Conservation (phyloP, 2,797 vertebrate genomes). For the Eulemur coronatus region DNA sequence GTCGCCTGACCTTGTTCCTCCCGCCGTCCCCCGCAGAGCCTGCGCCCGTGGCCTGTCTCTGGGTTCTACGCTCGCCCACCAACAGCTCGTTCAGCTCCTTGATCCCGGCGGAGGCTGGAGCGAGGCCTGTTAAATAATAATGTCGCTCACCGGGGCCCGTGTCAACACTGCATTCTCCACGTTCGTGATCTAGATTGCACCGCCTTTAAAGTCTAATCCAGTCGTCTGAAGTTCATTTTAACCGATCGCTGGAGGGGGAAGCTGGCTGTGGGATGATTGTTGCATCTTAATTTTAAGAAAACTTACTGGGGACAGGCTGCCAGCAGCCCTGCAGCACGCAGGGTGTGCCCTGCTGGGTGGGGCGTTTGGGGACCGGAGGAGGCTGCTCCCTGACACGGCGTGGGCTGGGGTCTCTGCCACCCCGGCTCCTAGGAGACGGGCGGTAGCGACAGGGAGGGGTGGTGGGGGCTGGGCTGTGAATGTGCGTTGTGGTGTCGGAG, state of each 20-base stretch:
- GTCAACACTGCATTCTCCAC: conserved; percentile 57
- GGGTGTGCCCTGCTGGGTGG: fast-evolving
- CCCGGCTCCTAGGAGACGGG: fast-evolving
- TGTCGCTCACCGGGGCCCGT: conserved; percentile 56
- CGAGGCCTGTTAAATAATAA: conserved; percentile 63
- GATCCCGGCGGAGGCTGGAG: conserved; percentile 8
- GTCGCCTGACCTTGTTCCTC: not conserved
- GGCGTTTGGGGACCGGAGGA: fast-evolving
- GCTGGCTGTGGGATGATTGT: conserved; percentile 40
- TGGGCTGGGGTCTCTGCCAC: not conserved
- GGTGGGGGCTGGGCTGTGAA: not conserved
- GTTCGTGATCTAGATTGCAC: conserved; percentile 56
- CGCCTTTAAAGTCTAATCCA: conserved; percentile 76
- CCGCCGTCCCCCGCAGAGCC: fast-evolving
- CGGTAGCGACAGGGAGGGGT: fast-evolving
- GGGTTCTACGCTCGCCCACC: not conserved
- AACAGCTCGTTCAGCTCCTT: not conserved
- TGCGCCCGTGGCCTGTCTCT: fast-evolving
- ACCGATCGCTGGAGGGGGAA: conserved; percentile 62
- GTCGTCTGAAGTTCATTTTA: conserved; percentile 69
- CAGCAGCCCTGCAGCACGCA: not conserved
- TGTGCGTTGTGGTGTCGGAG: fast-evolving
- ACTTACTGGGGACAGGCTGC: not conserved
- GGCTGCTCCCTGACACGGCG: fast-evolving
- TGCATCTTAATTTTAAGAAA: conserved; percentile 69